phyloP scores from a whole-genome alignment of 1,140 invertebrate genomes.

The Sycophila sp. region DNA sequence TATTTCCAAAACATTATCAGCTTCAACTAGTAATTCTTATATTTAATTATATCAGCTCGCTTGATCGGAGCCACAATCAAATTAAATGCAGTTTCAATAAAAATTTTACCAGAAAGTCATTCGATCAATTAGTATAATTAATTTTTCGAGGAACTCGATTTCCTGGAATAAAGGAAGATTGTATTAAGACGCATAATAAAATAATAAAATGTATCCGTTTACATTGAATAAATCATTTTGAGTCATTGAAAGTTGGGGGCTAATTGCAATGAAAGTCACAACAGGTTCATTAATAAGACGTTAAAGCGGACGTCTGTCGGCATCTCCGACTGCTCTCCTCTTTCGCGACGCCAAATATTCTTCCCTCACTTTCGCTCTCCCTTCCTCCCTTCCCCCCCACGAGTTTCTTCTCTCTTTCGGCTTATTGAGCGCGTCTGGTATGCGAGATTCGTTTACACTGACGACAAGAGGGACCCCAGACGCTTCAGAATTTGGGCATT shows the following conservation, averaged over 20 bases:
- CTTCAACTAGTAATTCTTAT: too few species aligned
- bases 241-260: constrained; percentile 1
- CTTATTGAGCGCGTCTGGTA: constrained; percentile 60
- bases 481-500: constrained; percentile 30
- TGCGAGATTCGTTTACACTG: constrained; percentile 52
- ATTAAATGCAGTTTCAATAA: too few species aligned
- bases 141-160: too few species aligned
- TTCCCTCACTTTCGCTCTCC: constrained; percentile 29
- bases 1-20: too few species aligned
- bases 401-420: constrained; percentile 39
- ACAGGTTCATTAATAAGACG: constrained; percentile 47
- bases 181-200: background rate
- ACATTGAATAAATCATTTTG: constrained; percentile 16
- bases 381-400: too few species aligned
- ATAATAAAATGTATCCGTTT: background rate
- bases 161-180: too few species aligned
- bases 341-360: constrained; percentile 13
- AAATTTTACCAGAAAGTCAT: too few species aligned
- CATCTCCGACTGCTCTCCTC: constrained; percentile 30
- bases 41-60: too few species aligned
- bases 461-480: constrained; percentile 11
- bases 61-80: too few species aligned
- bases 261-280: constrained; percentile 22
- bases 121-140: too few species aligned
- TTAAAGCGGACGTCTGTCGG: constrained; percentile 26